Percentiles rank a stretch among this genome's conserved stretches.
phyloP scores from a whole-genome alignment of 2,888 invertebrate genomes.

The Eilema sororculum region DNA sequence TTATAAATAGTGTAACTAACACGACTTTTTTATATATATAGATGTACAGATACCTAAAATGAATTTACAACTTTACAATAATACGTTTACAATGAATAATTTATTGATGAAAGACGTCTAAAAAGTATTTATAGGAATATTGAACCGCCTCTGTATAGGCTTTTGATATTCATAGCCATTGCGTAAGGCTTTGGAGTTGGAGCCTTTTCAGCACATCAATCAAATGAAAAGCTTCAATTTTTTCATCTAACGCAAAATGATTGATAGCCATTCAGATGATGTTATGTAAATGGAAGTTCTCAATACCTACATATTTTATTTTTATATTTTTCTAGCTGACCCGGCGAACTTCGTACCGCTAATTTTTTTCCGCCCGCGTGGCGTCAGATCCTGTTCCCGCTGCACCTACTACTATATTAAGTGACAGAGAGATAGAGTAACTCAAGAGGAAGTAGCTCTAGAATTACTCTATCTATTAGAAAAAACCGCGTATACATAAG shows the following conservation, averaged over 20 bases:
- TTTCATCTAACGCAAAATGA: constrained; percentile 5
- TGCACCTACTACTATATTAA: no score
- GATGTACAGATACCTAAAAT: no score
- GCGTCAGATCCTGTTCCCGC: no score
- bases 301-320: neutral
- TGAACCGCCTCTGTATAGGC: neutral
- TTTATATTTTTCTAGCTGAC: neutral
- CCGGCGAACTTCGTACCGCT: no score
- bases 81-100: neutral
- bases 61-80: no score
- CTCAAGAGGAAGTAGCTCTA: no score
- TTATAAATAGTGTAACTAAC: no score
- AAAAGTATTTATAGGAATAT: neutral
- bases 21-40: no score
- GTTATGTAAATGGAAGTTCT: neutral
- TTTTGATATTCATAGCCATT: constrained; percentile 2
- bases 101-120: neutral
- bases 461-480: no score
- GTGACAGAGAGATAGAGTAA: no score
- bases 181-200: neutral
- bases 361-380: no score
- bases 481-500: no score
- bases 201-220: constrained; percentile 24
- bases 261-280: constrained; percentile 8
- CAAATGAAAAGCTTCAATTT: constrained; percentile 12